phyloP scores from a whole-genome alignment of 1,140 invertebrate genomes.

The roundworm (Caenorhabditis elegans) region DNA sequence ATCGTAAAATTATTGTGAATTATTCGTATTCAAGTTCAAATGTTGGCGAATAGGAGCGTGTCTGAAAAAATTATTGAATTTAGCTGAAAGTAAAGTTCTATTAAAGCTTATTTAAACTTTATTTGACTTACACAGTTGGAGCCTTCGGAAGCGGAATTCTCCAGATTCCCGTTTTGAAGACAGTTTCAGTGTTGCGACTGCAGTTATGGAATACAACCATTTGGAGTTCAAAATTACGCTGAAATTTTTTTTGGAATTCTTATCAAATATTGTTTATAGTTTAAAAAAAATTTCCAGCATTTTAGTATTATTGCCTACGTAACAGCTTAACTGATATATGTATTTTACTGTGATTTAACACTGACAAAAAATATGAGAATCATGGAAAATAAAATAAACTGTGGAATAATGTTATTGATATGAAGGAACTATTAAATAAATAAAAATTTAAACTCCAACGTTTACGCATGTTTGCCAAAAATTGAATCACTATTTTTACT shows the following conservation, averaged over 20 bases:
- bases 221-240: slow-evolving; percentile 2
- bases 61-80: not conserved
- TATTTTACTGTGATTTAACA: too few species aligned
- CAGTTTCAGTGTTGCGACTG: not conserved
- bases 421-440: too few species aligned
- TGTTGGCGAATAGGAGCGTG: not conserved
- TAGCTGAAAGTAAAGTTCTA: not conserved
- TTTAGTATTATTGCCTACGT: too few species aligned
- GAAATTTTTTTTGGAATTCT: not conserved
- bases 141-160: not conserved
- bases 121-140: not conserved
- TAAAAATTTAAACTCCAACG: too few species aligned
- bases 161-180: not conserved
- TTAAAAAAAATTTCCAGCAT: too few species aligned
- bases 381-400: not conserved
- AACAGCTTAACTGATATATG: too few species aligned
- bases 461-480: too few species aligned
- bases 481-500: too few species aligned
- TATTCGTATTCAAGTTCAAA: not conserved
- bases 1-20: not conserved
- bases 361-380: not conserved
- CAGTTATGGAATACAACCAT: not conserved
- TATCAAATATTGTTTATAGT: too few species aligned
- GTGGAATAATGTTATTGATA: too few species aligned
- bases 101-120: too few species aligned